Evolutionary conservation across 2,888 invertebrate species (phyloP).

Genomic region (Drosophila helvetica): DNA sequence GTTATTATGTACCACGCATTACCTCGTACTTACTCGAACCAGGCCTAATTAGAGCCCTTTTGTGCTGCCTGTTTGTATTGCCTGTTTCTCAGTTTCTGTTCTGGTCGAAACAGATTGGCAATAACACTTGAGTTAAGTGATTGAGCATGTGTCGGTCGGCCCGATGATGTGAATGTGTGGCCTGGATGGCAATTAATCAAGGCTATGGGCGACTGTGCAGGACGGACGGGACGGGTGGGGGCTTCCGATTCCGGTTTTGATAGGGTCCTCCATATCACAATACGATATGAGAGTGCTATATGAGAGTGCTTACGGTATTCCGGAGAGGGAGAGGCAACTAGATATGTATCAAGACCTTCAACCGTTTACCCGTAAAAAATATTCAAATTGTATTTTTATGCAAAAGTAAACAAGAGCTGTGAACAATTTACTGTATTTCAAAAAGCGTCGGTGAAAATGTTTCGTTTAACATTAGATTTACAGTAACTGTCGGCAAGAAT

Average conservation of each 20-base stretch:
- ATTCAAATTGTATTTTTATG: too few relatives aligned
- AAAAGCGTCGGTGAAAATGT: too few relatives aligned
- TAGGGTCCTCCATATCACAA: constrained; percentile 11
- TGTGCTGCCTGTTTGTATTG: constrained; percentile 15
- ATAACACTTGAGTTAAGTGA: constrained; percentile 35
- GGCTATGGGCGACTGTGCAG: constrained; percentile 27
- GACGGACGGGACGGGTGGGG: too few relatives aligned
- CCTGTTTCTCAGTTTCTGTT: constrained; percentile 6
- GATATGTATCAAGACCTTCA: too few relatives aligned
- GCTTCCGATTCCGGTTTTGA: constrained; percentile 46
- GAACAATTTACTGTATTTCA: too few relatives aligned
- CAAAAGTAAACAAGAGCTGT: too few relatives aligned
- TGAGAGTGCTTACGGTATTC: constrained; percentile 19
- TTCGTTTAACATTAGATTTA: too few relatives aligned
- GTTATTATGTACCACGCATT: constrained; percentile 48
- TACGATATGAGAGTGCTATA: not conserved
- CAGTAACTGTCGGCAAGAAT: too few relatives aligned
- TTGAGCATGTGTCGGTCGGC: constrained; percentile 28
- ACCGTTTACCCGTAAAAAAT: too few relatives aligned
- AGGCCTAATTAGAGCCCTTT: constrained; percentile 58
- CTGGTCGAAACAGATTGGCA: constrained; percentile 32
- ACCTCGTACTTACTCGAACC: constrained; percentile 31
- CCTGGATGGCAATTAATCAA: constrained; percentile 38
- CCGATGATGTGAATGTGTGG: constrained; percentile 35
- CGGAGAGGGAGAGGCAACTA: not conserved